Conservation (phyloP, 1,140 invertebrate genomes). For the Drosophila baimaii region DNA sequence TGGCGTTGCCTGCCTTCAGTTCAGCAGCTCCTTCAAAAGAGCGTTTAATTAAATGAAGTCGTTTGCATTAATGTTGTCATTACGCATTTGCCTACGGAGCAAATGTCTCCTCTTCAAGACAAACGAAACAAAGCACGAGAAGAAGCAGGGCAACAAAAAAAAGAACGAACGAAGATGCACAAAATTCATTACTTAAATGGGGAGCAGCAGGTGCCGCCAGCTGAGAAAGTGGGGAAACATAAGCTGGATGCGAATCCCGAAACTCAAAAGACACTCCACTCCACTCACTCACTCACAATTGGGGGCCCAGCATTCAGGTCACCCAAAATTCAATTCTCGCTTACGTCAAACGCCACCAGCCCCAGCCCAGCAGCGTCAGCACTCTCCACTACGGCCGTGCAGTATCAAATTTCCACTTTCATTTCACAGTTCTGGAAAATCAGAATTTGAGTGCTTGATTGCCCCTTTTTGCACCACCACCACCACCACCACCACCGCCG, state of each 20-base stretch:
- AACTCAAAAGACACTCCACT: conserved; percentile 20
- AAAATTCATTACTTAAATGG: conserved; percentile 77
- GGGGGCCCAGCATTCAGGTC: neutral
- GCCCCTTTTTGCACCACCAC: conserved; percentile 1
- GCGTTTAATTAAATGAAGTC: conserved; percentile 82
- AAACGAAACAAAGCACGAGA: conserved; percentile 10
- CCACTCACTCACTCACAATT: conserved; percentile 4
- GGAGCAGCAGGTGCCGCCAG: conserved; percentile 54
- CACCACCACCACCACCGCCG: too few relatives aligned
- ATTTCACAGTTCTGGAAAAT: conserved; percentile 33
- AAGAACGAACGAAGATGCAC: conserved; percentile 42
- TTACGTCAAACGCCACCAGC: conserved; percentile 22
- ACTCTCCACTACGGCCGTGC: conserved; percentile 6
- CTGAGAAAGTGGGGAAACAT: conserved; percentile 12
- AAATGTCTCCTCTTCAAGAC: conserved; percentile 7
- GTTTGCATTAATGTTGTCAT: conserved; percentile 80
- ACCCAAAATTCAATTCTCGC: conserved; percentile 44
- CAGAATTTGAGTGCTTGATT: conserved; percentile 35
- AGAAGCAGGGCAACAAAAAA: conserved; percentile 22
- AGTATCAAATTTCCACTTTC: conserved; percentile 42
- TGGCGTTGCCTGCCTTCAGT: conserved; percentile 30
- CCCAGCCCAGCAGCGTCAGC: too few relatives aligned
- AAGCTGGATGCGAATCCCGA: conserved; percentile 6
- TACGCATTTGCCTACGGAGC: conserved; percentile 73
- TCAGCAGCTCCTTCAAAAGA: conserved; percentile 30